phyloP scores from a whole-genome alignment of 2,797 vertebrate genomes.

The Phataginus tetradactyla region DNA sequence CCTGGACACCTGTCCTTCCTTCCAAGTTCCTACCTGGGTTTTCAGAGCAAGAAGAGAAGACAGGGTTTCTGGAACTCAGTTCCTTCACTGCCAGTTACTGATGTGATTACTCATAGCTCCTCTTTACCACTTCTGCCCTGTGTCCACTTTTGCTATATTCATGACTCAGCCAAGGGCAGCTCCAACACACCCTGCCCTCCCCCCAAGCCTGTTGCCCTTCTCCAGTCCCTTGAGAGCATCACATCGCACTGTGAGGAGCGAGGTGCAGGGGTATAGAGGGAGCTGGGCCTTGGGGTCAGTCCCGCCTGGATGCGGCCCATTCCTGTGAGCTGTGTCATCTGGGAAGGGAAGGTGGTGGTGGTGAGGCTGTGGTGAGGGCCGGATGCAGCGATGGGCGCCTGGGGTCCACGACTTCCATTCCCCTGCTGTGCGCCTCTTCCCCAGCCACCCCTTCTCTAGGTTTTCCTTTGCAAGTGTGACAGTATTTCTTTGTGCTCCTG shows the following conservation, averaged over 20 bases:
- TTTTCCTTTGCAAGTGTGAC: too few species aligned
- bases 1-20: constrained; percentile 13
- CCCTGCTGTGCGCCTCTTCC: fast-evolving
- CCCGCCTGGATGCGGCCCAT: fast-evolving
- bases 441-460: fast-evolving
- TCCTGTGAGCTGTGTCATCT: background rate
- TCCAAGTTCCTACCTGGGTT: background rate
- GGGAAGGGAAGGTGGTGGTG: fast-evolving
- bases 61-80: fast-evolving
- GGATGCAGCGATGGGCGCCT: fast-evolving
- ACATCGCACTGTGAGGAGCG: fast-evolving
- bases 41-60: background rate
- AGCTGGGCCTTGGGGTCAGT: background rate
- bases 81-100: fast-evolving
- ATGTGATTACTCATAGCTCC: fast-evolving
- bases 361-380: fast-evolving
- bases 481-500: fast-evolving
- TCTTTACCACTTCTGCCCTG: background rate
- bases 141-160: too few species aligned
- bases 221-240: background rate
- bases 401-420: fast-evolving
- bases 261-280: fast-evolving
- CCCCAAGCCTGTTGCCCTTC: background rate
- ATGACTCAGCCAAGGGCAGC: background rate
- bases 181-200: too few species aligned